phyloP scores from a whole-genome alignment of 2,888 invertebrate genomes.

The Mesorhabditis belari region DNA sequence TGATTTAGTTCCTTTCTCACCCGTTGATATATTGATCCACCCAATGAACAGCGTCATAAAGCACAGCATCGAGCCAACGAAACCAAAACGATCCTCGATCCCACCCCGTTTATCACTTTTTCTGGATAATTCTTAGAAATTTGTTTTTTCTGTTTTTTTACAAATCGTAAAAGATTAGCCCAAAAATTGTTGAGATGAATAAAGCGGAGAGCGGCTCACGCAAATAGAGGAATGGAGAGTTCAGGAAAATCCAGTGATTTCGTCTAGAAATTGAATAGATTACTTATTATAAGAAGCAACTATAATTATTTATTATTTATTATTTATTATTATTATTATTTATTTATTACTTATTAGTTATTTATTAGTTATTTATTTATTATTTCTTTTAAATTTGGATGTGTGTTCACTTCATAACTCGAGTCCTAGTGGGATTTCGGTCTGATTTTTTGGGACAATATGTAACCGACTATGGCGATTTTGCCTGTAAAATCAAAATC shows the following conservation, averaged over 20 bases:
- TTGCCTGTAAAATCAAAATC: no score
- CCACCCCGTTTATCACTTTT: slow-evolving; percentile 17
- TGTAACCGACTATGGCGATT: no score
- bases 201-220: background rate
- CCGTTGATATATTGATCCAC: slow-evolving; percentile 60
- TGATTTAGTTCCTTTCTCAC: slow-evolving; percentile 6
- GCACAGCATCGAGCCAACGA: slow-evolving; percentile 75
- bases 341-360: no score
- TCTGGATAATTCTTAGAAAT: background rate
- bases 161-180: background rate
- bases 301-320: no score
- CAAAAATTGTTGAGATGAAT: background rate
- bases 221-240: background rate
- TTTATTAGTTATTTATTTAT: no score
- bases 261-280: background rate
- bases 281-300: no score
- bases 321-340: no score
- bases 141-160: background rate
- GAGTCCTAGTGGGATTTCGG: no score
- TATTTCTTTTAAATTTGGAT: no score
- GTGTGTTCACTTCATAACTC: no score
- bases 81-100: slow-evolving; percentile 66
- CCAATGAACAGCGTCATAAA: slow-evolving; percentile 73
- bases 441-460: no score
- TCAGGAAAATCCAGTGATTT: background rate